phyloP scores from a whole-genome alignment of 2,888 invertebrate species.

The Gibbula magus region DNA sequence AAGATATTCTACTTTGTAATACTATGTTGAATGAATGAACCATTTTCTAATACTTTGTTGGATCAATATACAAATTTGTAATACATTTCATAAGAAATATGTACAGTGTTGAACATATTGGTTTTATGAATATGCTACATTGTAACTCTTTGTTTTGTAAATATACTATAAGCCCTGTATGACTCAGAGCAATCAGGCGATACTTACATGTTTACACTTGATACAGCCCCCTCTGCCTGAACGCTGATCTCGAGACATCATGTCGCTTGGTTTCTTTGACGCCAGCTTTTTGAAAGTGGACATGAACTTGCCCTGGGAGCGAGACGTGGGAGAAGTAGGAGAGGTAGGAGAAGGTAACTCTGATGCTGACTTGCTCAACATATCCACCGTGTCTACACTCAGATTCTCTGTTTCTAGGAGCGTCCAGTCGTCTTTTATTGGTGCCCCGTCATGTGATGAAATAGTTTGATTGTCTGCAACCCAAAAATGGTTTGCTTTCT shows the following conservation, averaged over 20 bases:
- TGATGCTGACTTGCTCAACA: background rate
- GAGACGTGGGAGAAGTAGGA: background rate
- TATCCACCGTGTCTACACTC: background rate
- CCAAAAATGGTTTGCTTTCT: too few relatives aligned
- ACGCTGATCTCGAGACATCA: background rate
- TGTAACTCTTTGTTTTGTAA: too few relatives aligned
- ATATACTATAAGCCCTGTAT: too few relatives aligned
- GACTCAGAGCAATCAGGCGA: background rate
- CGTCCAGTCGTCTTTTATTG: conserved; percentile 30
- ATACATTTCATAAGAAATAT: too few relatives aligned
- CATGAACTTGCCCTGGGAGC: conserved; percentile 38
- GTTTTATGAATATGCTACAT: too few relatives aligned
- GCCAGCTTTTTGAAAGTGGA: conserved; percentile 49
- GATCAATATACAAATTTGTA: too few relatives aligned
- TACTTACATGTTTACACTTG: conserved; percentile 54
- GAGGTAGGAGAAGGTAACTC: background rate
- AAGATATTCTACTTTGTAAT: background rate
- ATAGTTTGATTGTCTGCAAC: conserved; percentile 1
- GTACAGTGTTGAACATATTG: too few relatives aligned
- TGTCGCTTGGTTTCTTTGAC: conserved; percentile 32
- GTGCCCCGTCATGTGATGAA: background rate
- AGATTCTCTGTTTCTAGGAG: conserved; percentile 20
- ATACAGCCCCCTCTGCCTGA: conserved; percentile 34
- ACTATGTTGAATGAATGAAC: too few relatives aligned
- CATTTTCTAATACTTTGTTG: too few relatives aligned